Base-by-base conservation (phyloP, 1,140 invertebrate species). In the Amphibalanus amphitrite region DNA sequence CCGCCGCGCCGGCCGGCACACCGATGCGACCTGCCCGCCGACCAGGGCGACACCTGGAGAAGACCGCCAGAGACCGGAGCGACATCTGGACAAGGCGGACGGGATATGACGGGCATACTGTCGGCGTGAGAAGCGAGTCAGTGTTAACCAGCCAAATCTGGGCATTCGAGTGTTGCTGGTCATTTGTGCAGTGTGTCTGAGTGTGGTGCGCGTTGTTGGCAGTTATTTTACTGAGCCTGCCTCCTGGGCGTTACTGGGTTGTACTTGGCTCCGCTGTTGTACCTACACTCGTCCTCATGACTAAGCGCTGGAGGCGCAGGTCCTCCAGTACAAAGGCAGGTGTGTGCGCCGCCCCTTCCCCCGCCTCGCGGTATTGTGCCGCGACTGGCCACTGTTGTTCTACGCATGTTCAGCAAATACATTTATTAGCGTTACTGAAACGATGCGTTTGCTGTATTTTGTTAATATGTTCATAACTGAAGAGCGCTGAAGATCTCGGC, bases 361-460 rank as follows among this genome's bases (percentile, higher is more conserved):
- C 47, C 47, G 47, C 47, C 6, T 8, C 10, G 13, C 47, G 20
- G 20, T 20, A 59, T n/a, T n/a, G n/a, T n/a, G n/a, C n/a, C n/a
- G 47, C 47, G 47, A 6, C 47, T 1, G 47, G 13, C 47, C 23
- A 20, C 20, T 59, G 47, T 59, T 59, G 47, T 59, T 59, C 47
- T 59, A 17, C 20, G 47, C 47, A 59, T 59, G 47, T 59, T 59
- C 47, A 59, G 47, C n/a, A n/a, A 59, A 59, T 59, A 59, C 10
- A 59, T 59, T 59, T 59, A 59, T 59, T 59, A 59, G 47, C 47
- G 47, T 59, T 59, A 59, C 47, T 38, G 33, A n/a, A n/a, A n/a
- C n/a, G n/a, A n/a, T n/a, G n/a, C n/a, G n/a, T n/a, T n/a, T n/a
- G n/a, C n/a, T n/a, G n/a, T n/a, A n/a, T n/a, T n/a, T n/a, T n/a